Conservation (phyloP, 2,797 vertebrate genomes). For the Urosaurus nigricauda region DNA sequence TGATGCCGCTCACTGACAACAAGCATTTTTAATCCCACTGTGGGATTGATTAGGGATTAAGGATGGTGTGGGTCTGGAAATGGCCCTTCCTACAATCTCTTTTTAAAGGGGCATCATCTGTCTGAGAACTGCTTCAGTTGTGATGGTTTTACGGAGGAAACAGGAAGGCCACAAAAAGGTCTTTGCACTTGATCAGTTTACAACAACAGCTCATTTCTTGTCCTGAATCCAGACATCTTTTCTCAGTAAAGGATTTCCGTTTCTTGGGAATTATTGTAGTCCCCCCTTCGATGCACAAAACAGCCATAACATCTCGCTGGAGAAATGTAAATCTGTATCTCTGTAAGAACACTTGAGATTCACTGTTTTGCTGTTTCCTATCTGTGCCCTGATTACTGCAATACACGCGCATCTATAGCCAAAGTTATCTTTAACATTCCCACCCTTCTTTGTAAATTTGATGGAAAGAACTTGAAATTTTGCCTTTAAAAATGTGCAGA, state of each 20-base stretch:
- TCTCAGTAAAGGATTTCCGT: neutral
- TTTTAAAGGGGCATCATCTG: neutral
- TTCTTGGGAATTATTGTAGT: neutral
- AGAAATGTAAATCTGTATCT: neutral
- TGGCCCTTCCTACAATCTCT: neutral
- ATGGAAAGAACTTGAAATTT: too few species aligned
- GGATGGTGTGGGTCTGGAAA: neutral
- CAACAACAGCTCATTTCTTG: neutral
- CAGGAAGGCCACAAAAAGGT: neutral
- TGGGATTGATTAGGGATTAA: neutral
- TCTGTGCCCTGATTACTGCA: neutral
- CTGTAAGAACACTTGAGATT: neutral
- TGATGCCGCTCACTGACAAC: neutral
- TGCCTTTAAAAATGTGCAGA: neutral
- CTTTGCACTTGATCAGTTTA: neutral
- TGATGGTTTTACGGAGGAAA: neutral
- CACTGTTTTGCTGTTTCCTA: neutral
- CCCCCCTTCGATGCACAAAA: neutral
- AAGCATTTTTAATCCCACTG: neutral
- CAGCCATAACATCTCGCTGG: neutral
- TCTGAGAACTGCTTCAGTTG: neutral
- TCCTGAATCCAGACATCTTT: neutral
- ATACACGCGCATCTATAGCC: neutral
- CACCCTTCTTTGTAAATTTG: too few species aligned
- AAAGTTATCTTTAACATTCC: neutral